phyloP scores from a whole-genome alignment of 2,113 vertebrate genomes.

The Siniperca chuatsi region DNA sequence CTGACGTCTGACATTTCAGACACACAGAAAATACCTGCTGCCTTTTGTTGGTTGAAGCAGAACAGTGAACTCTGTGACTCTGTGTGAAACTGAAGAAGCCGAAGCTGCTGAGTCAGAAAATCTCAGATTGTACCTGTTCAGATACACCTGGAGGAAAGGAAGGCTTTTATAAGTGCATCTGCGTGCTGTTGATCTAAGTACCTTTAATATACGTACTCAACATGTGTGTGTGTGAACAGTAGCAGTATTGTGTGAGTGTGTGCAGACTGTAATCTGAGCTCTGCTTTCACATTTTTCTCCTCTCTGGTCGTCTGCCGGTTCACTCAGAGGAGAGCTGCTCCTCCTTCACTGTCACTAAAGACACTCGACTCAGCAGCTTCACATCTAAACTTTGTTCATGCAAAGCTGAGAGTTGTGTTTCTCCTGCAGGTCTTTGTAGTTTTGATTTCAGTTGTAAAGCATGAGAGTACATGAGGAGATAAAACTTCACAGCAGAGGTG shows the following conservation, averaged over 20 bases:
- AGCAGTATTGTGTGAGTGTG: constrained; percentile 29
- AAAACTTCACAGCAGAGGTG: too few species aligned
- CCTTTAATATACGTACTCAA: too few species aligned
- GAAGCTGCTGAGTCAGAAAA: constrained; percentile 27
- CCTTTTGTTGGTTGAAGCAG: not conserved
- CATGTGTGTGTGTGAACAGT: constrained; percentile 32
- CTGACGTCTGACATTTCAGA: not conserved
- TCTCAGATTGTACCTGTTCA: not conserved
- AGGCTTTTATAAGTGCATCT: not conserved
- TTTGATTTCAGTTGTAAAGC: too few species aligned
- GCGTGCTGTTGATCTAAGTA: not conserved
- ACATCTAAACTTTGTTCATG: not conserved
- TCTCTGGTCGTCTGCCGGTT: not conserved
- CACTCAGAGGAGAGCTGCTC: not conserved
- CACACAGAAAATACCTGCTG: too few species aligned
- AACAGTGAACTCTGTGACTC: not conserved
- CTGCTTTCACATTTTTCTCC: constrained; percentile 36
- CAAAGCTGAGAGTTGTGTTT: too few species aligned
- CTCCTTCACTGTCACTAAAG: not conserved
- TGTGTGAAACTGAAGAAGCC: not conserved
- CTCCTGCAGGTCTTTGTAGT: too few species aligned
- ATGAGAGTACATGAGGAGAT: too few species aligned
- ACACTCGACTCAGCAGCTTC: not conserved
- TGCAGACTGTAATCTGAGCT: constrained; percentile 27
- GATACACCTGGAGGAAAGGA: constrained; percentile 6